These are phyloP conservation scores for Argyra leucocephala DNA, from an alignment of 2,888 invertebrate species.

Conservation along the genomic window DNA sequence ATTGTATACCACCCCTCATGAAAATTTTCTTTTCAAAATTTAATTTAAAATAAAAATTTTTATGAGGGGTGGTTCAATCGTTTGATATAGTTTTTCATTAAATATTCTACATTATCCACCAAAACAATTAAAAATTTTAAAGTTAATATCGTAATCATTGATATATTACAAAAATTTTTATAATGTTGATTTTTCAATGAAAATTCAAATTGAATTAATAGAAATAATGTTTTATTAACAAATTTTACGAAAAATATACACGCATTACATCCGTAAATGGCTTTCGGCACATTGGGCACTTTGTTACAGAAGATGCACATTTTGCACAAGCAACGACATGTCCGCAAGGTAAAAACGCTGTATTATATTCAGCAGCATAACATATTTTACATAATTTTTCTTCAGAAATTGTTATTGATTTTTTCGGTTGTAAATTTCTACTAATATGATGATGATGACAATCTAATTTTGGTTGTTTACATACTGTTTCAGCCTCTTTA, in stretches of 20 bases:
- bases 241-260: slow-evolving; percentile 42
- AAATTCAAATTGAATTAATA: not conserved
- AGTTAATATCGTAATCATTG: not conserved
- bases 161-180: too few species aligned
- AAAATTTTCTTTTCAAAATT: not conserved
- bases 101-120: not conserved
- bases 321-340: slow-evolving; percentile 87
- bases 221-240: not conserved
- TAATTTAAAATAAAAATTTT: not conserved
- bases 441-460: not conserved
- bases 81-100: not conserved
- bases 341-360: slow-evolving; percentile 90
- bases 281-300: slow-evolving; percentile 80
- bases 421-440: slow-evolving; percentile 15
- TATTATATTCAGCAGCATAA: slow-evolving; percentile 75
- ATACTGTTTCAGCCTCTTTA: not conserved
- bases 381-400: slow-evolving; percentile 83
- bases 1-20: not conserved
- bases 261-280: slow-evolving; percentile 52
- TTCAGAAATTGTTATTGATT: slow-evolving; percentile 40
- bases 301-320: slow-evolving; percentile 77
- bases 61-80: not conserved
- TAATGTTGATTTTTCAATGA: not conserved
- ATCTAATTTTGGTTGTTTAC: slow-evolving; percentile 3
- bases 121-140: not conserved